Conservation (phyloP, 2,113 vertebrate species). For the Pterophyllum scalare region DNA sequence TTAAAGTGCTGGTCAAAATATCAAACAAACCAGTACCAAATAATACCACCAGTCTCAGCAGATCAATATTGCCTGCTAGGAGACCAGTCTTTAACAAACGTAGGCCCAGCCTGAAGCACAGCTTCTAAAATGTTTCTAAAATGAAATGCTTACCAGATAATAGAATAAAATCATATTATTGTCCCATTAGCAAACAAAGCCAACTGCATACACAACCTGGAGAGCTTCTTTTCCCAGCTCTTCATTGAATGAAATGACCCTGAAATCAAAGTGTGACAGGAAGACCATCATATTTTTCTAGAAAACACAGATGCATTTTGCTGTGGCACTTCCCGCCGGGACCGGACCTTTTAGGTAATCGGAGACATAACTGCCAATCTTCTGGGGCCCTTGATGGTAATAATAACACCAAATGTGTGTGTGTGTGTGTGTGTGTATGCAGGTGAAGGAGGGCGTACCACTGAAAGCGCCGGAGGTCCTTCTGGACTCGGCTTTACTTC, state of each 20-base stretch:
- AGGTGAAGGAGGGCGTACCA: conserved; percentile 57
- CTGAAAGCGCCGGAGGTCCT: conserved; percentile 58
- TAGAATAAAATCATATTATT: background rate
- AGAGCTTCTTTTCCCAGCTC: background rate
- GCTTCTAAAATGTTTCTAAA: too few relatives aligned
- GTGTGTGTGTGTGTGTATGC: conserved; percentile 25
- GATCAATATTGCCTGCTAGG: background rate
- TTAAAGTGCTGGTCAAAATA: background rate
- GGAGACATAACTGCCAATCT: conserved; percentile 8
- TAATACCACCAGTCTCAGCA: background rate
- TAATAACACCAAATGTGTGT: conserved; percentile 25
- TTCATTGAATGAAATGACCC: background rate
- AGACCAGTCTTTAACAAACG: background rate
- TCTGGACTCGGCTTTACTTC: conserved; percentile 48
- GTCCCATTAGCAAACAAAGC: background rate
- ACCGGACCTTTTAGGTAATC: background rate
- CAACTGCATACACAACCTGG: background rate
- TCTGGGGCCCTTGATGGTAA: background rate
- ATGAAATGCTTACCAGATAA: too few relatives aligned
- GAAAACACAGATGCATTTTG: background rate
- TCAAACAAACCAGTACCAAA: background rate
- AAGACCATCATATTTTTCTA: background rate
- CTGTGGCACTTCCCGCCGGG: background rate
- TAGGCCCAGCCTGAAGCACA: too few relatives aligned
- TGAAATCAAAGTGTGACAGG: background rate